Evolutionary conservation across 2,797 vertebrate genomes (phyloP).

Genomic region (Caiman crocodilus): DNA sequence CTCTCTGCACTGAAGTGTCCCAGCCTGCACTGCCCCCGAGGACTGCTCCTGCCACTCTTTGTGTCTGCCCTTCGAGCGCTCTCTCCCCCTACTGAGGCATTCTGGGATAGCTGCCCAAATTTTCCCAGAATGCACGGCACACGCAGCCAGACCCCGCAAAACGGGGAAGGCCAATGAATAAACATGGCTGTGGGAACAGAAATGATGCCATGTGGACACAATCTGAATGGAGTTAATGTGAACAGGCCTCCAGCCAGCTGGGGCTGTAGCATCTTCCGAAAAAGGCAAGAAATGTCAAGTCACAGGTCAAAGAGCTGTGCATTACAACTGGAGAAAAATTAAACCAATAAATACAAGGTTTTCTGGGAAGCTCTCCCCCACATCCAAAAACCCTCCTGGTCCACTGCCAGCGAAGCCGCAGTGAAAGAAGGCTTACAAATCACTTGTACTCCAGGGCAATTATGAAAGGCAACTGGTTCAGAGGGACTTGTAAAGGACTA

Average conservation of each 20-base stretch:
- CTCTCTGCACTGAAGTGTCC: neutral
- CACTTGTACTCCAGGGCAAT: constrained; percentile 61
- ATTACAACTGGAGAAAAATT: neutral
- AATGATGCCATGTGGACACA: neutral
- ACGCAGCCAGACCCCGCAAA: fast-evolving
- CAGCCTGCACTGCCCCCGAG: neutral
- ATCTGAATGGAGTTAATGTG: fast-evolving
- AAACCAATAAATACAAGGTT: neutral
- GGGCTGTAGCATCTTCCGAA: neutral
- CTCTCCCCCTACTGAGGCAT: neutral
- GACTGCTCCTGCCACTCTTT: fast-evolving
- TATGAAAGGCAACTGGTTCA: constrained; percentile 50
- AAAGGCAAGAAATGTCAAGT: neutral
- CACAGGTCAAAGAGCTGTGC: fast-evolving
- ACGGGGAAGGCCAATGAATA: neutral
- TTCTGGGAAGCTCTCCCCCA: constrained; percentile 5
- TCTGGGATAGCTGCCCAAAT: fast-evolving
- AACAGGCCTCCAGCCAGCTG: fast-evolving
- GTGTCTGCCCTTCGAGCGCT: neutral
- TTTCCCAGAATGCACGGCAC: fast-evolving
- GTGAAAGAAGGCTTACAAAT: constrained; percentile 50
- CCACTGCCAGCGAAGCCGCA: constrained; percentile 15
- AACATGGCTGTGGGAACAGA: neutral
- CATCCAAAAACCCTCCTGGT: constrained; percentile 36
- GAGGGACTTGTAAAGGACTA: neutral